Base-by-base conservation (phyloP, 2,113 vertebrate species). In the Neotragus moschatus region DNA sequence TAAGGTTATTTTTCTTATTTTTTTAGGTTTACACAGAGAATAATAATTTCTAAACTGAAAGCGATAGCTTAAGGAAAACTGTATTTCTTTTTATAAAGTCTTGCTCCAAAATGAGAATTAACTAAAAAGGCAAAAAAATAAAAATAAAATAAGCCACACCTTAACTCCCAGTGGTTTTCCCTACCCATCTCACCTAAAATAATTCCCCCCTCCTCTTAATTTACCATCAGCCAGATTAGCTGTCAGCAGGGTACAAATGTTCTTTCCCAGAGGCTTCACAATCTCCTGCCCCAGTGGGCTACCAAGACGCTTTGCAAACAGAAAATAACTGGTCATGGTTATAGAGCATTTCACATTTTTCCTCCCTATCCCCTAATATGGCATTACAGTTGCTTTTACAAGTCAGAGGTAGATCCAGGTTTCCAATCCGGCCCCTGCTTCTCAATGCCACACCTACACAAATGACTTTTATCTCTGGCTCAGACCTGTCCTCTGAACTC, bases 1-100 rank as follows among this genome's bases (percentile, higher is more conserved):
- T 75, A 95, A 66, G 45, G 47, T 92, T 58, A 66, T 90, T 97
- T 95, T 92, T 91, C 96, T 96, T 70, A 84, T 81, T 95, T 95
- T 90, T 75, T 92, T 89, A 93, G 63, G 43, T 88, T 88, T 90
- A 92, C n/a, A 58, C 73, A 60, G 13, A 93, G 82, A 94, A 91
- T 90, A 95, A 90, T 70, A 60, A 95, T 84, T 86, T 85, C 66
- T 88, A 88, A 77, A 36, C 33, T 94, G 81, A 97, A 92, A 58
- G 39, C 3, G 13, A 92, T 30, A 43, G 39, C 56, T 79, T 93
- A 39, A 66, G 84, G 55, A 43, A 58, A 93, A 56, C 56, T 45
- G 17, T 4, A 5, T 58, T 94, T 90, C n/a, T 88, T 36, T 88
- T 33, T 5, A 43, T 81, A 88, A 88, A 82, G 39, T 53, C 33